Evolutionary conservation across 1,140 invertebrate species (phyloP), one percentile per base, ranked within the genome.

Genomic region (Drosophila rufa): DNA sequence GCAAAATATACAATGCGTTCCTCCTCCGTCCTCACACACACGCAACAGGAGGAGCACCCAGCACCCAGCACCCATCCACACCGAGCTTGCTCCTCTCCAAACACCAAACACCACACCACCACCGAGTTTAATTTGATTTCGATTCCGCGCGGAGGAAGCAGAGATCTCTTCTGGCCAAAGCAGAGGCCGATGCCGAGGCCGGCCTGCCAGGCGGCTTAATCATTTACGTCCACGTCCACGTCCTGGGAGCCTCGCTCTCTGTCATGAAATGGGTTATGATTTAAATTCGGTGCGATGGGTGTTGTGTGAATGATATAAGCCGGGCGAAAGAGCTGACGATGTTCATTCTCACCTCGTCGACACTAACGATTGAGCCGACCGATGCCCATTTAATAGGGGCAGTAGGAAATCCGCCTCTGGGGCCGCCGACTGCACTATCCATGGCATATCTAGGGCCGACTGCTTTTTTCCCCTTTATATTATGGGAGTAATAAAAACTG

Each of bases 1-100:
- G 84, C 84, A 87, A 90, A 87, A 87, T 87, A 87, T 87, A 89
- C 84, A 87, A 87, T 84, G 84, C 82, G 84, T 84, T 87, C 78
- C 80, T 87, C 84, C 85, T 87, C 82, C 83, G 74, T 87, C 80
- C 79, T 58, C 66, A 55, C 59, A 68, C 43, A 58, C 73, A 78
- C 59, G 77, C 62, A 83, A 62, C 81, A 48, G 58, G 61, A 67
- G 68, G 76, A 78, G 76, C 74, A 84, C 64, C 81, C 48, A 17
- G 47, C 15, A 22, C 53, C 53, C 50, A 53, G 47, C 15, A 22
- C 53, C 36, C 50, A 53, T 30, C 50, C 48, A 51, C 48, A 17
- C n/a, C 48, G 25, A 50, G 15, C 27, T 38, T 33, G 17, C 33
- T 36, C 50, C 51, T 55, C 33, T 40, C 53, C 53, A 56, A 56